Conservation (phyloP, 2,797 vertebrate genomes). For the Anolis apletophallus region DNA sequence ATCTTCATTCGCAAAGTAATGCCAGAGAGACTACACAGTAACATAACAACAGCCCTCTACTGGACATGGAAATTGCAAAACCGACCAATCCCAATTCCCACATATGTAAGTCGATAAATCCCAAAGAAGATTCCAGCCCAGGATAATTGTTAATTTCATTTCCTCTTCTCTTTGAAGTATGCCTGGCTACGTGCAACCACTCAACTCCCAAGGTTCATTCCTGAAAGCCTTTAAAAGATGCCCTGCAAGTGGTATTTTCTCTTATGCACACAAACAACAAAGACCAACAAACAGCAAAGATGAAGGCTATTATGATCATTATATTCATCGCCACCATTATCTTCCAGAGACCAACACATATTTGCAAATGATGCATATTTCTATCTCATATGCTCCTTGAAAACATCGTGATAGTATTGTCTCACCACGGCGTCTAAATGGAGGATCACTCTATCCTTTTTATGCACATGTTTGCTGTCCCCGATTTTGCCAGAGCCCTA, state of each 20-base stretch:
- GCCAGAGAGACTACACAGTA: too few species aligned
- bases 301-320: background rate
- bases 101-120: too few species aligned
- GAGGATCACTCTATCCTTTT: background rate
- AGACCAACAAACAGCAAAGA: background rate
- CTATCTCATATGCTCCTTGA: background rate
- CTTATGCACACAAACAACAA: background rate
- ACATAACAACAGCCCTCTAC: too few species aligned
- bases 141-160: background rate
- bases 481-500: background rate
- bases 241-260: background rate
- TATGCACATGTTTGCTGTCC: conserved; percentile 17
- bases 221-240: too few species aligned
- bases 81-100: too few species aligned
- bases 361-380: background rate
- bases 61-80: too few species aligned
- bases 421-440: conserved; percentile 2
- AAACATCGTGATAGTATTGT: background rate
- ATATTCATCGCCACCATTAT: background rate
- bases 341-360: background rate
- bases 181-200: too few species aligned
- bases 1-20: too few species aligned
- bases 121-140: too few species aligned
- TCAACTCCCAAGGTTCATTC: too few species aligned
- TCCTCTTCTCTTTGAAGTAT: background rate